These are phyloP conservation scores for Cataglyphis hispanica DNA, from an alignment of 1,140 invertebrate genomes.

Conservation along the genomic window DNA sequence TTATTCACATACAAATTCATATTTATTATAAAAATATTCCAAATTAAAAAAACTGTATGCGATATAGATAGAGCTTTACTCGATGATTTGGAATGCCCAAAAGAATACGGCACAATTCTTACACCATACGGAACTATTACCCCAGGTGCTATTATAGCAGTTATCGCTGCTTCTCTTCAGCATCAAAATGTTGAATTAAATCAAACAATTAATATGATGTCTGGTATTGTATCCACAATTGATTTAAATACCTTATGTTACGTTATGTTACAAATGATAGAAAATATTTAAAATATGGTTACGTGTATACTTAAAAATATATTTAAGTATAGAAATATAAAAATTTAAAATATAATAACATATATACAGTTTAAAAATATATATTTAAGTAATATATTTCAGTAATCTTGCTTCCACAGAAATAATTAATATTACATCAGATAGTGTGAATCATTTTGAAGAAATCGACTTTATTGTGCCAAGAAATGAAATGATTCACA, in stretches of 20 bases:
- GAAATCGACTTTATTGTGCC: conserved; percentile 76
- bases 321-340: no score
- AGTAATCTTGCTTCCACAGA: conserved; percentile 23
- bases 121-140: conserved; percentile 88
- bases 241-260: no score
- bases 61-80: conserved; percentile 70
- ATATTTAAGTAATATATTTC: neutral
- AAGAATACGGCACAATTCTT: conserved; percentile 88
- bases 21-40: neutral
- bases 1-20: neutral
- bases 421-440: neutral
- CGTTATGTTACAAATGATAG: no score
- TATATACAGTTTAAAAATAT: neutral
- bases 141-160: conserved; percentile 87
- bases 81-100: conserved; percentile 85
- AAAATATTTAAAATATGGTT: no score
- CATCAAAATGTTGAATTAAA: conserved; percentile 85
- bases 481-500: conserved; percentile 66
- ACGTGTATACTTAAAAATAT: no score
- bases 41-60: conserved; percentile 1
- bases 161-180: conserved; percentile 88
- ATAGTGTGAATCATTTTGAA: conserved; percentile 59
- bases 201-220: conserved; percentile 45
- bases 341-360: neutral
- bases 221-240: conserved; percentile 38